Conservation (phyloP, 2,888 invertebrate genomes). For the Pegoplata infirma region DNA sequence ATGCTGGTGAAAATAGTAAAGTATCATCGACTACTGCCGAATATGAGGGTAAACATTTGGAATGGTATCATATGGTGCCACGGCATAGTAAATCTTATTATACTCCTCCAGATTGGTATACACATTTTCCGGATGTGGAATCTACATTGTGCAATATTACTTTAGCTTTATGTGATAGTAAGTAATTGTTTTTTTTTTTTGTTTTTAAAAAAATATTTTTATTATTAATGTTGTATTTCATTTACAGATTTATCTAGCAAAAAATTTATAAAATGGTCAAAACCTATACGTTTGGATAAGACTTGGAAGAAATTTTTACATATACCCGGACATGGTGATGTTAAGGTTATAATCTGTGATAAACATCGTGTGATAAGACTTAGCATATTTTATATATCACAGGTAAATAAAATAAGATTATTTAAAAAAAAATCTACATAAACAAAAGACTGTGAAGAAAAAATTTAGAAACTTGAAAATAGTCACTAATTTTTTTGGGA, state of each 20-base stretch:
- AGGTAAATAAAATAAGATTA: too few relatives aligned
- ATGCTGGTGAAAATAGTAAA: slow-evolving; percentile 71
- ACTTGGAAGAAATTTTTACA: slow-evolving; percentile 81
- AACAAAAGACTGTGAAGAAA: too few relatives aligned
- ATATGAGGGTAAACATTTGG: slow-evolving; percentile 77
- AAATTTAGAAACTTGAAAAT: too few relatives aligned
- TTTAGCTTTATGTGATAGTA: slow-evolving; percentile 75
- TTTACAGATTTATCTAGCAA: slow-evolving; percentile 65
- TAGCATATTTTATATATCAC: slow-evolving; percentile 74
- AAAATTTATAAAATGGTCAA: slow-evolving; percentile 78
- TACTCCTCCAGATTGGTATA: slow-evolving; percentile 84
- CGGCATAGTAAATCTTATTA: slow-evolving; percentile 82
- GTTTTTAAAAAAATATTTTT: too few relatives aligned
- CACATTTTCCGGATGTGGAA: slow-evolving; percentile 82
- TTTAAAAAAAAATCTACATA: too few relatives aligned
- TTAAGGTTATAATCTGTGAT: slow-evolving; percentile 78
- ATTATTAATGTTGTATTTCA: neutral
- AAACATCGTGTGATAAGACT: slow-evolving; percentile 74
- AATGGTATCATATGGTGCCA: slow-evolving; percentile 82
- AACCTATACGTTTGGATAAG: slow-evolving; percentile 78
- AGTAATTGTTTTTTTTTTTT: slow-evolving; percentile 39
- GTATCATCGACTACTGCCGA: slow-evolving; percentile 72
- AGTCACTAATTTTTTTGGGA: too few relatives aligned
- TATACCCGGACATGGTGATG: slow-evolving; percentile 81
- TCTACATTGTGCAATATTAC: slow-evolving; percentile 76